Evolutionary conservation across 2,113 vertebrate genomes (phyloP), one percentile per base, ranked within the genome.

Genomic region (Pseudorasbora parva): DNA sequence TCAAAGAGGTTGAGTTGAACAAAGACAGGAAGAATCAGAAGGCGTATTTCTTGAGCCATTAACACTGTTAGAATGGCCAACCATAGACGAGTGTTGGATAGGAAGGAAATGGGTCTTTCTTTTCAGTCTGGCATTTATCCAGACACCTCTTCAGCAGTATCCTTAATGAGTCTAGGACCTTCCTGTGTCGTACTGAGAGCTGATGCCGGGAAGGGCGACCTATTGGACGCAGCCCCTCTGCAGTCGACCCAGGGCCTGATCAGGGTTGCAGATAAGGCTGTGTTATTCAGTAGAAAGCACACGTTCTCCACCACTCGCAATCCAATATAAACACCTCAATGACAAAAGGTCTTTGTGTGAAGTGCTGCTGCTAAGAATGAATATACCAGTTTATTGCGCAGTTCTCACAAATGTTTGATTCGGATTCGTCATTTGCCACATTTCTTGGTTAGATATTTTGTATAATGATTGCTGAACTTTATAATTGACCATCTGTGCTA

Each of bases 131-230:
- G 92, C 92, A 78, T 30, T 77, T 51, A 11, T 91, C 93, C 90
- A 92, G 89, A 90, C 87, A 83, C 90, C 90, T 92, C 88, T 90
- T 89, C 88, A 91, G 92, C 89, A 78, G 90, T 89, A 91, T 94
- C 92, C 92, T 95, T 92, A 94, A 93, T 91, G 91, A 94, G 92
- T 89, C 86, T 75, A 68, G 89, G 86, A 90, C 87, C 92, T 93
- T 94, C 93, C 93, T 94, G 90, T 93, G 91, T 81, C 90, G 90
- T 85, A 88, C 91, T 87, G 89, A 82, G 86, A 91, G 89, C 87
- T 94, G 89, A 88, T 90, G 88, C 88, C 87, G 86, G 88, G 88
- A 88, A 59, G 86, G 62, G 21, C 69, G 56, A 78, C 6, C 82
- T 87, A 84, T 72, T 80, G 82, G 77, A 82, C 19, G 68, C 68